Conservation (phyloP, 1,140 invertebrate genomes). For the Rhynchophorus ferrugineus region DNA sequence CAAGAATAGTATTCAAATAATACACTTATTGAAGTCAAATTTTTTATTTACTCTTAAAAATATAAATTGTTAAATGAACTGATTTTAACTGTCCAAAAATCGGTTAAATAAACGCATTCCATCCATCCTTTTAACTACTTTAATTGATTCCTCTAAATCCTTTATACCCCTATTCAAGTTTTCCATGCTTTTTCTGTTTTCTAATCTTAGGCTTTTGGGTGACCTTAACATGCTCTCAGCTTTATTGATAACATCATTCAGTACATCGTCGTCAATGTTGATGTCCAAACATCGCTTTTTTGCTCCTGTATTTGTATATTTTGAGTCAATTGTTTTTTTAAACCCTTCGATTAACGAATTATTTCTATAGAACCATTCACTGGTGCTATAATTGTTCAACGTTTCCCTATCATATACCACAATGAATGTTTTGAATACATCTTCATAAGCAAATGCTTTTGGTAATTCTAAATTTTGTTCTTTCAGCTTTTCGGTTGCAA, state of each 20-base stretch:
- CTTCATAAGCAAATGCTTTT: slow-evolving; percentile 18
- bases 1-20: no score
- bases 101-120: slow-evolving; percentile 12
- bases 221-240: slow-evolving; percentile 17
- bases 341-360: slow-evolving; percentile 29
- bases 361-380: slow-evolving; percentile 35
- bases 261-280: slow-evolving; percentile 1
- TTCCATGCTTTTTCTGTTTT: slow-evolving; percentile 11
- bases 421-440: slow-evolving; percentile 31
- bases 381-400: slow-evolving; percentile 22
- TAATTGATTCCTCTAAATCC: slow-evolving; percentile 19
- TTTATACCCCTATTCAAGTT: slow-evolving; percentile 14
- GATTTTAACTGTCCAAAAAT: slow-evolving; percentile 15
- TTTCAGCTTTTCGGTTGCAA: slow-evolving; percentile 29
- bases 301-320: background rate
- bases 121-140: slow-evolving; percentile 15
- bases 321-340: slow-evolving; percentile 20
- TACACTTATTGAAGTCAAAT: no score
- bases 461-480: slow-evolving; percentile 25
- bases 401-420: slow-evolving; percentile 31
- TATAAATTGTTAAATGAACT: no score
- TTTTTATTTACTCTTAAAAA: no score
- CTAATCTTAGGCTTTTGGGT: slow-evolving; percentile 11
- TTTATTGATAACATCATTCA: slow-evolving; percentile 9
- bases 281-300: slow-evolving; percentile 8